Evolutionary conservation across 2,797 vertebrate genomes (phyloP), one percentile per base, ranked within the genome.

Genomic region (Epinephelus coioides): DNA sequence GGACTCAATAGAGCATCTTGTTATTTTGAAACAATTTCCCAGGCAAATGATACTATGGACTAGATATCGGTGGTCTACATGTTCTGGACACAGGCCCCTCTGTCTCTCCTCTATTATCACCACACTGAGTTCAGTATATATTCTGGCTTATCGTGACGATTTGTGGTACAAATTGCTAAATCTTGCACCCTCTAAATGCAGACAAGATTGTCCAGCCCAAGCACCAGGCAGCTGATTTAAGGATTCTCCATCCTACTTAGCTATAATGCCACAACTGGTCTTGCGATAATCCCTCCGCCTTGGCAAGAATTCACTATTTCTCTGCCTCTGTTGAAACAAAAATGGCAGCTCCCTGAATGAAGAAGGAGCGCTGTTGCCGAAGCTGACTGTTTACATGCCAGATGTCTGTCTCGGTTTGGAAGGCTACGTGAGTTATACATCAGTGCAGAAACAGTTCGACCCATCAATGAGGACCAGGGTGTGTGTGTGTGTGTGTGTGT

Each of bases 1-100:
- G 60, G 62, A 89, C 62, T 76, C 74, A 86, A 80, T 50, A 76
- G 66, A 79, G 80, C 65, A 40, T 74, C 75, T 74, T 81, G 65
- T 88, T 91, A 91, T 89, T 90, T 85, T 75, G 62, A 91, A 87
- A 87, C 81, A 51, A 79, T 87, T 91, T 89, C 78, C 81, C 69
- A 60, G 76, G 78, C 69, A 88, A 93, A 93, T 84, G 65, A 87
- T 78, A 68, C 84, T 51, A 13, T 64, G 55, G 64, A 73, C 34
- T 21, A 23, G n/a, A 71, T 59, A 62, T n/a, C 0, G 1, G 63
- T 5, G n/a, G 40, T 63, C 25, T 38, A 27, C 49, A 1, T 69
- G 67, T 68, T 78, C 23, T 60, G 34, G 57, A 68, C 59, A 71
- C 50, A 69, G 27, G 34, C 34, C 34, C 34, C 34, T 63, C 59